Evolutionary conservation across 1,140 invertebrate species (phyloP), one percentile per base, ranked within the genome.

Genomic region (Leptonema lineaticorne): DNA sequence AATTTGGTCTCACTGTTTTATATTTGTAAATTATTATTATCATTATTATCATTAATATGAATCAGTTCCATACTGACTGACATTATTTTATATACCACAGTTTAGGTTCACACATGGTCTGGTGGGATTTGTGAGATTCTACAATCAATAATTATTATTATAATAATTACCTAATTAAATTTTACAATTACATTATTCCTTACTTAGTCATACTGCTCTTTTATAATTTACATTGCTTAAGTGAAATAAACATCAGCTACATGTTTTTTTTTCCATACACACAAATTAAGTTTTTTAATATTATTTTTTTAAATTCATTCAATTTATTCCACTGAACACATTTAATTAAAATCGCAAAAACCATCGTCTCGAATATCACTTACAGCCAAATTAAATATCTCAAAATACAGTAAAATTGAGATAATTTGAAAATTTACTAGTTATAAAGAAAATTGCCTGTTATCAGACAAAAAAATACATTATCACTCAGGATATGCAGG

Each of bases 61-160:
- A 63, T 67, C 71, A 57, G 68, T 59, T 65, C 46, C 37, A 46
- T 58, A 69, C 70, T 64, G 66, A 65, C 59, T 69, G n/a, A n/a
- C n/a, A n/a, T n/a, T 58, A 9, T 50, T 18, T 50, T 48, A 56
- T 57, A 41, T 67, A 69, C 63, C 70, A 68, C 67, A 67, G 70
- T 57, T 67, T 41, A 48, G 64, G 70, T 72, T 72, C 70, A 72
- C 70, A 63, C 65, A 69, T 63, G 71, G 68, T 72, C 71, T 72
- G 71, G 71, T 73, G 71, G 71, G 71, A 73, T 73, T 73, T 57
- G 71, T 63, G 71, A 73, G 71, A 73, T 73, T 73, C 68, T 73
- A 73, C 68, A 70, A 66, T 73, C 60, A 27, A 67, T 71, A 14
- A 41, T 41, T 41, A n/a, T n/a, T n/a, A 70, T 58, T 58, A 58